These are phyloP conservation scores for Myiagra hebetior DNA, from an alignment of 2,113 vertebrate genomes.

Conservation along the genomic window DNA sequence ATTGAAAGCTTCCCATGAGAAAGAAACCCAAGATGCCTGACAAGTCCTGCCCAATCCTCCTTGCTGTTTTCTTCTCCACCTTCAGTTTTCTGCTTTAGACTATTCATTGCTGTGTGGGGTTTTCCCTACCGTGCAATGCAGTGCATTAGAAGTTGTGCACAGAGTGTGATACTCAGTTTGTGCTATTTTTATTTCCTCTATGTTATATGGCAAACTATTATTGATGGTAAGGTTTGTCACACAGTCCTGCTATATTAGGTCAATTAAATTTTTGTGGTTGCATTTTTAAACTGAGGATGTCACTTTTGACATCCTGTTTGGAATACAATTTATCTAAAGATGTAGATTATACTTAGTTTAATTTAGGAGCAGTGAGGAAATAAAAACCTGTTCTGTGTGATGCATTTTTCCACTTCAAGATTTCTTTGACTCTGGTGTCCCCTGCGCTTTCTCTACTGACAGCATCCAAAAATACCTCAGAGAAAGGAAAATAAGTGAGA, in stretches of 20 bases:
- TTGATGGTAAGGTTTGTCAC: not conserved
- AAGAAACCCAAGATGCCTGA: not conserved
- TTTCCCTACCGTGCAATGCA: not conserved
- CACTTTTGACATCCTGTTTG: not conserved
- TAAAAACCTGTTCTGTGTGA: not conserved
- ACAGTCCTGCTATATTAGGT: not conserved
- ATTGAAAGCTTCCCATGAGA: not conserved
- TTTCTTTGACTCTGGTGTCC: not conserved
- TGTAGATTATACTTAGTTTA: not conserved
- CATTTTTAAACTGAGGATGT: not conserved
- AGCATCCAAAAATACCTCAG: not conserved
- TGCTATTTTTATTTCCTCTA: not conserved
- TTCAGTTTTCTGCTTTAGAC: not conserved
- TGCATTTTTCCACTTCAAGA: not conserved
- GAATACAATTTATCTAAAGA: not conserved
- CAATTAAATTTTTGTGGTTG: not conserved
- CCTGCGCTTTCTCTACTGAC: not conserved
- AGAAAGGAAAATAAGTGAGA: not conserved
- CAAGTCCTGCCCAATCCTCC: not conserved
- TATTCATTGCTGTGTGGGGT: not conserved
- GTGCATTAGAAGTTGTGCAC: not conserved
- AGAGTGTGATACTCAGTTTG: not conserved
- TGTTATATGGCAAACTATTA: not conserved
- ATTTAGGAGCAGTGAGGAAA: not conserved
- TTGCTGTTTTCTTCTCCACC: not conserved